Conservation (phyloP, 2,797 vertebrate species). For the Schizopygopsis malacanthus region DNA sequence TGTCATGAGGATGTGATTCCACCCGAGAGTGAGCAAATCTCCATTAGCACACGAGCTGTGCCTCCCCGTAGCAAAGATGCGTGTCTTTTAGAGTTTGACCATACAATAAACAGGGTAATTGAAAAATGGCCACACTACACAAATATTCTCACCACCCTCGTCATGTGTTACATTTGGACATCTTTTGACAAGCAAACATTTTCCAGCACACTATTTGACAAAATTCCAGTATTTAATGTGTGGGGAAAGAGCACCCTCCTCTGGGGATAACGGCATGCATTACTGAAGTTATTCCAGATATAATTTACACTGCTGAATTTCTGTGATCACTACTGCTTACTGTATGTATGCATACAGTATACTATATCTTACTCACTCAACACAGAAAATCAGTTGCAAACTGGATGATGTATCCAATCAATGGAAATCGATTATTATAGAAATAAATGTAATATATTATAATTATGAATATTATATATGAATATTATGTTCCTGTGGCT, state of each 20-base stretch:
- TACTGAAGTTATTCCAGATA: neutral
- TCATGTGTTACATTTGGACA: neutral
- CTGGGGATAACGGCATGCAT: constrained; percentile 54
- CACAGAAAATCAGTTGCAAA: neutral
- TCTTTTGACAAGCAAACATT: neutral
- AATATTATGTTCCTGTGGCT: too few relatives aligned
- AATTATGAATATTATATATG: neutral
- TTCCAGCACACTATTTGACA: neutral
- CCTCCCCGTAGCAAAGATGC: neutral
- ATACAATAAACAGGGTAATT: neutral
- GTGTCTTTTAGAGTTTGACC: neutral
- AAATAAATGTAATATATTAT: neutral
- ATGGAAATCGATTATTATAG: neutral
- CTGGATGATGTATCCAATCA: neutral
- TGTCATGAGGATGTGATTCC: constrained; percentile 65
- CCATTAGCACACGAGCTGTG: constrained; percentile 52
- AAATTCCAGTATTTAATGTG: constrained; percentile 1
- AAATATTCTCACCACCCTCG: neutral
- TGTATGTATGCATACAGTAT: neutral
- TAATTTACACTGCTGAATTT: neutral
- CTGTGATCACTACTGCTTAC: neutral
- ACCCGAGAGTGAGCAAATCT: constrained; percentile 35
- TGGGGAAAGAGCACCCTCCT: constrained; percentile 66
- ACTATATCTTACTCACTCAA: neutral
- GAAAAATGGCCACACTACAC: neutral